Percentiles rank a stretch among this genome's conserved stretches.
These are phyloP conservation scores for Aphaenogaster rudis DNA, from an alignment of 1,140 invertebrate genomes.

Conservation along the genomic window DNA sequence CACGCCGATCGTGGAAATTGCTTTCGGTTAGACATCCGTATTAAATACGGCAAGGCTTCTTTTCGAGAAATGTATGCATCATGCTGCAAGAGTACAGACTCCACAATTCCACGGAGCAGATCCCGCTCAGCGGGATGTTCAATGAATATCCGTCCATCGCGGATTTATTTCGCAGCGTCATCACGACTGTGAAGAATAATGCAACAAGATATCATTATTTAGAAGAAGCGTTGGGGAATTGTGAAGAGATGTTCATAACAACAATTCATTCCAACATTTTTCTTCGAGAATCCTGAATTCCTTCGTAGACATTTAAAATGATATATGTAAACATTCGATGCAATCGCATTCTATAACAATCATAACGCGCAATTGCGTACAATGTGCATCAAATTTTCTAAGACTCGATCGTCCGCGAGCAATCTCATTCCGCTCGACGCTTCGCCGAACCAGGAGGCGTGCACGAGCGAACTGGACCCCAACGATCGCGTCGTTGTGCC, in stretches of 20 bases:
- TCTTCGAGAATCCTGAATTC: neutral
- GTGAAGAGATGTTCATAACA: neutral
- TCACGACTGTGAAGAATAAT: neutral
- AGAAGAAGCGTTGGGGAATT: neutral
- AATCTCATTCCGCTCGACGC: neutral
- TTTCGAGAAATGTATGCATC: constrained; percentile 4
- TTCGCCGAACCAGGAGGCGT: neutral
- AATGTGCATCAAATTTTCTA: neutral
- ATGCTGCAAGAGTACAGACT: neutral
- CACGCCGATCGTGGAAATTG: neutral
- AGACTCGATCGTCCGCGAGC: neutral
- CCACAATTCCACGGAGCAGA: neutral
- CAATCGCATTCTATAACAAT: neutral
- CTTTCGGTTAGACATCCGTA: neutral
- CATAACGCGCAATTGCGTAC: neutral
- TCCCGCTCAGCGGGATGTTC: constrained; percentile 11
- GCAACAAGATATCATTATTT: constrained; percentile 20
- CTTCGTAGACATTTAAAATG: neutral
- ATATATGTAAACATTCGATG: neutral
- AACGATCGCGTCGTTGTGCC: constrained; percentile 1
- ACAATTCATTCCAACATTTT: too few species aligned
- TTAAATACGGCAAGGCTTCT: too few species aligned
- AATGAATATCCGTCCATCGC: neutral
- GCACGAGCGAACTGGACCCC: neutral
- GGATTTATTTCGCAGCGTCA: neutral